Evolutionary conservation across 1,140 invertebrate species (phyloP).

Genomic region (Acromyrmex charruanus): DNA sequence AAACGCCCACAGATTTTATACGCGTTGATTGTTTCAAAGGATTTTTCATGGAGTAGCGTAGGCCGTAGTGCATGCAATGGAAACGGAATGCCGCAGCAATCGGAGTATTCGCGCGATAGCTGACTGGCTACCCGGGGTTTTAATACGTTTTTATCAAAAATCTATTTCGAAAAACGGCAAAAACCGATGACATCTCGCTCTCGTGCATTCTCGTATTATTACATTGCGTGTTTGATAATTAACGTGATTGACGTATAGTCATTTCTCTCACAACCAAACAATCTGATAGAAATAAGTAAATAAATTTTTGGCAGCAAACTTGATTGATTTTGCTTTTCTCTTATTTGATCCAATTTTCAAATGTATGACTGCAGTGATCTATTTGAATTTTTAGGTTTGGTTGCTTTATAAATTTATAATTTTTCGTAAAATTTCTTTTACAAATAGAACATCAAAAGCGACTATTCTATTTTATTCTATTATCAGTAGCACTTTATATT

Average conservation of each 20-base stretch:
- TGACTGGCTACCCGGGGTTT: slow-evolving; percentile 9
- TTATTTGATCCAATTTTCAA: not conserved
- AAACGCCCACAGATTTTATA: slow-evolving; percentile 37
- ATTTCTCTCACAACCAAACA: not conserved
- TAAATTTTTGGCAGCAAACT: not conserved
- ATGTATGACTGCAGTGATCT: not conserved
- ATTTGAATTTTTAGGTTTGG: not conserved
- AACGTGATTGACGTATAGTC: not conserved
- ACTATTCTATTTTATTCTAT: not conserved
- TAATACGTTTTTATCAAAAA: slow-evolving; percentile 48
- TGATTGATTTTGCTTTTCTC: not conserved
- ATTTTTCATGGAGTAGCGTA: slow-evolving; percentile 31
- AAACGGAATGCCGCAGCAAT: slow-evolving; percentile 36
- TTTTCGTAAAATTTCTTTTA: not conserved
- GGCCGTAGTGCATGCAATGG: not conserved
- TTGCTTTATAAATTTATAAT: not conserved
- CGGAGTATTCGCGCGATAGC: slow-evolving; percentile 22
- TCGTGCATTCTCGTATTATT: not conserved
- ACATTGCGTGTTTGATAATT: not conserved
- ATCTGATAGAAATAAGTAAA: slow-evolving; percentile 10
- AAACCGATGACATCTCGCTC: slow-evolving; percentile 1
- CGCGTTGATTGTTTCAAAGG: slow-evolving; percentile 52
- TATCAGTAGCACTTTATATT: no score
- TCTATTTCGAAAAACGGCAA: slow-evolving; percentile 21
- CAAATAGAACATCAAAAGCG: not conserved